phyloP scores from a whole-genome alignment of 2,113 vertebrate species.

The Bufo bufo region DNA sequence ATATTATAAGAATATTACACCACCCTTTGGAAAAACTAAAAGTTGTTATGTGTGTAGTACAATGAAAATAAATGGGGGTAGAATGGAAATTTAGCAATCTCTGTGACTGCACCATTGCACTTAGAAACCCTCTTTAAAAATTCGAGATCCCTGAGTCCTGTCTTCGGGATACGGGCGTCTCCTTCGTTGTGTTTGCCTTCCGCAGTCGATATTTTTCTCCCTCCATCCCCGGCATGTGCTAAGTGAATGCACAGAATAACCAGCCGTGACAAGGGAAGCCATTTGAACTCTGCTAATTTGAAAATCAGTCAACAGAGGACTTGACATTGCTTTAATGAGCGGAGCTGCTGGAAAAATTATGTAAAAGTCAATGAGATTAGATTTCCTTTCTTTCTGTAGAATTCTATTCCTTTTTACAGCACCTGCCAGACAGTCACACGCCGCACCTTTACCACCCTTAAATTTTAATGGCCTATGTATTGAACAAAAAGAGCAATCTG shows the following conservation, averaged over 20 bases:
- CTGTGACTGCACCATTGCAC: neutral
- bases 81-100: neutral
- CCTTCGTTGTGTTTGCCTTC: neutral
- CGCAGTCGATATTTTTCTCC: neutral
- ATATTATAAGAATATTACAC: neutral
- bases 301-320: constrained; percentile 40
- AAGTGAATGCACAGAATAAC: neutral
- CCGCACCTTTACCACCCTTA: neutral
- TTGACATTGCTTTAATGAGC: constrained; percentile 48
- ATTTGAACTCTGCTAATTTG: constrained; percentile 41
- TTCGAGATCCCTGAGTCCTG: neutral
- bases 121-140: neutral
- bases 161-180: neutral
- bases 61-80: too few species aligned
- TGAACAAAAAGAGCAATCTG: neutral
- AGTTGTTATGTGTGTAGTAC: too few species aligned
- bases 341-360: constrained; percentile 42
- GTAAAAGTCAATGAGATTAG: constrained; percentile 47
- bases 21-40: too few species aligned
- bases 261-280: constrained; percentile 29
- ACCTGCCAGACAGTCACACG: constrained; percentile 14
- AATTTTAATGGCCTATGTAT: constrained; percentile 14
- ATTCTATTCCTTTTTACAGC: constrained; percentile 34
- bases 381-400: constrained; percentile 26
- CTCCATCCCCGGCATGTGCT: neutral